Conservation (phyloP, 2,888 invertebrate genomes). For the Papilio demoleus region DNA sequence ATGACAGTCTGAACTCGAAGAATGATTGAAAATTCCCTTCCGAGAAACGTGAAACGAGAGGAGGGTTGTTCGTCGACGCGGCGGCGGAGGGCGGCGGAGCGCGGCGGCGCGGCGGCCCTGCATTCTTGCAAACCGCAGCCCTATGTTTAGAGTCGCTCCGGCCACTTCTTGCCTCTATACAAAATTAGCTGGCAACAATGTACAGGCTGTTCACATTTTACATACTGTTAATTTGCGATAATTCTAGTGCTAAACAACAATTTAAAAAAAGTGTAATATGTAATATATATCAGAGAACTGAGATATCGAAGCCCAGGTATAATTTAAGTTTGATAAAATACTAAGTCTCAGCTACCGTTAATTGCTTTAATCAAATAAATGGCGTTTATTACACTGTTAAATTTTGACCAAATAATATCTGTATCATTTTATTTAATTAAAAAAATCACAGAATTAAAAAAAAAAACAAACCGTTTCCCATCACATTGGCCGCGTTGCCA, state of each 20-base stretch:
- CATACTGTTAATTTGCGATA: not conserved
- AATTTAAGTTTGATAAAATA: too few relatives aligned
- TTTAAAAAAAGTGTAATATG: too few relatives aligned
- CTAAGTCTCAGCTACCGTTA: too few relatives aligned
- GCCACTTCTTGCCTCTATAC: slow-evolving; percentile 41
- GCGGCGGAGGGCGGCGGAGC: slow-evolving; percentile 55
- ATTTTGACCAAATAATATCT: too few relatives aligned
- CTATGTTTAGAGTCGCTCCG: slow-evolving; percentile 64
- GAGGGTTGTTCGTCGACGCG: slow-evolving; percentile 51
- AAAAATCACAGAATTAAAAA: too few relatives aligned
- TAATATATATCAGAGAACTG: too few relatives aligned
- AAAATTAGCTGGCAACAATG: slow-evolving; percentile 34
- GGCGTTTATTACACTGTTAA: too few relatives aligned
- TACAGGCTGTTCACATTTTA: slow-evolving; percentile 30
- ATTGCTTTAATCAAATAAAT: too few relatives aligned
- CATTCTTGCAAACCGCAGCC: slow-evolving; percentile 77
- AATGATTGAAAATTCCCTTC: slow-evolving; percentile 77
- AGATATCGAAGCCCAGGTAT: too few relatives aligned
- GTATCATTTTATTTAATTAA: too few relatives aligned
- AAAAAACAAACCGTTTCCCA: too few relatives aligned
- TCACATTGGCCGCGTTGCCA: too few relatives aligned
- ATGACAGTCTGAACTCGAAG: slow-evolving; percentile 68
- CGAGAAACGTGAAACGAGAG: slow-evolving; percentile 74
- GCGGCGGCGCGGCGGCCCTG: slow-evolving; percentile 56
- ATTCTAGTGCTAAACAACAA: not conserved